These are phyloP conservation scores for Erynnis tages DNA, from an alignment of 2,888 invertebrate genomes.

Conservation along the genomic window DNA sequence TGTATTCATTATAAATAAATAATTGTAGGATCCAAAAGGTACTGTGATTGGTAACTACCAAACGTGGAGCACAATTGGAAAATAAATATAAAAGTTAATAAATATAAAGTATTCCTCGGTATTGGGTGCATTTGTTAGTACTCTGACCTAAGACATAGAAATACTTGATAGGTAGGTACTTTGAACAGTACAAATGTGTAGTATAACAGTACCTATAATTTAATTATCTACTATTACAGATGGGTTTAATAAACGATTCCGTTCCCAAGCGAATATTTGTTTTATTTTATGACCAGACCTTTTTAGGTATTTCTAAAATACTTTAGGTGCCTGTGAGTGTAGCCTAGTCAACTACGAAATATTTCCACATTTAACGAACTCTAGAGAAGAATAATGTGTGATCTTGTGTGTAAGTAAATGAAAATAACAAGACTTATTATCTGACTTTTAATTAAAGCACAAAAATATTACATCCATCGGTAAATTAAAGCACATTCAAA, in stretches of 20 bases:
- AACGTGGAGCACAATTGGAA: conserved; percentile 55
- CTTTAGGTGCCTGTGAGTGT: no score
- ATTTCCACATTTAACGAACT: no score
- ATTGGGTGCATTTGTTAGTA: conserved; percentile 68
- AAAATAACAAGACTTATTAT: no score
- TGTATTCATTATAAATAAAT: conserved; percentile 55
- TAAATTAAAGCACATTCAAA: no score
- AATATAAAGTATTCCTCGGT: conserved; percentile 46
- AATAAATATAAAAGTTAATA: conserved; percentile 35
- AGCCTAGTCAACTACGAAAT: no score
- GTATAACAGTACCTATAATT: conserved; percentile 70
- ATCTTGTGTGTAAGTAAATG: no score
- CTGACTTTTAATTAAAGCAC: no score
- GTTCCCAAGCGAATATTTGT: conserved; percentile 66
- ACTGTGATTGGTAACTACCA: conserved; percentile 75
- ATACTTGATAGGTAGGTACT: conserved; percentile 78
- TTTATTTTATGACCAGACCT: conserved; percentile 56
- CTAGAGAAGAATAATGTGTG: no score
- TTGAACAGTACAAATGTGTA: conserved; percentile 78
- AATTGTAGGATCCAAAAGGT: conserved; percentile 63
- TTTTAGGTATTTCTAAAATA: no score
- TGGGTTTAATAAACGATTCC: conserved; percentile 81
- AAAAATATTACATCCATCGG: no score
- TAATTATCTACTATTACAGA: conserved; percentile 77
- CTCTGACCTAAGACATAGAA: conserved; percentile 66